These are phyloP conservation scores for Hydrophis major DNA, from an alignment of 2,797 vertebrate genomes.

Conservation along the genomic window DNA sequence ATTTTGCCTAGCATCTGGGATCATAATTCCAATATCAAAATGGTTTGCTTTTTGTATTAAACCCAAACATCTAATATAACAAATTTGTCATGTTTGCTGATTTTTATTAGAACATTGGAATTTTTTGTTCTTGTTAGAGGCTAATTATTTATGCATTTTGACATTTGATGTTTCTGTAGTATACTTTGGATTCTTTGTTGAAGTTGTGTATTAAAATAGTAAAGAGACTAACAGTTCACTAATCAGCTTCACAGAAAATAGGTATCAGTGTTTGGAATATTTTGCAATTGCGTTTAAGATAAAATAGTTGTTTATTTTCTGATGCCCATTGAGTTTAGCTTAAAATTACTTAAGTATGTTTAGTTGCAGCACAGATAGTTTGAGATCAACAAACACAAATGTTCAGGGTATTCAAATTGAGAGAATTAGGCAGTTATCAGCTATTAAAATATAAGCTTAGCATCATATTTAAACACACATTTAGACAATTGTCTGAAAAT, in stretches of 20 bases:
- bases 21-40: background rate
- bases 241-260: background rate
- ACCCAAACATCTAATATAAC: background rate
- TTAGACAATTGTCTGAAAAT: background rate
- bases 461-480: background rate
- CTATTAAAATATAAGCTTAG: background rate
- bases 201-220: constrained; percentile 6
- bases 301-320: constrained; percentile 9
- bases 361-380: background rate
- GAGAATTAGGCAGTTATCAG: background rate
- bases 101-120: background rate
- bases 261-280: background rate
- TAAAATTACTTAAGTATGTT: background rate
- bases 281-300: background rate
- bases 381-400: background rate
- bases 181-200: background rate
- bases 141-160: background rate
- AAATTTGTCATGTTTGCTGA: background rate
- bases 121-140: background rate
- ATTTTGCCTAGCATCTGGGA: background rate
- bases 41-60: background rate
- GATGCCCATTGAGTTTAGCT: background rate
- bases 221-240: background rate
- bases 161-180: background rate
- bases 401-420: background rate